Conservation (phyloP, 2,888 invertebrate species). For the Helleia helle region DNA sequence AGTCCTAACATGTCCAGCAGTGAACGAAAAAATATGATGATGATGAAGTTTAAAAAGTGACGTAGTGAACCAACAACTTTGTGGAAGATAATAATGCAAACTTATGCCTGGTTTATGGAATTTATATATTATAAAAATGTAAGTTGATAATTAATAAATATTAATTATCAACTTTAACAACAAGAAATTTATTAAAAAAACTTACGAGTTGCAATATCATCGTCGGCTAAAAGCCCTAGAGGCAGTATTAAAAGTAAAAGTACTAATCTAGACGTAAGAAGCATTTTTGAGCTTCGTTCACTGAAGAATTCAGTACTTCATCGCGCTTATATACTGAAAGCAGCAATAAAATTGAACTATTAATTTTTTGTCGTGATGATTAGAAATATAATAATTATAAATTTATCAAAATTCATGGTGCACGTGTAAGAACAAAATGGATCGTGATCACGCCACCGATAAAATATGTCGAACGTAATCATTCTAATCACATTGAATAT, state of each 20-base stretch:
- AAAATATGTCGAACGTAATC: neutral
- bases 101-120: no score
- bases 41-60: no score
- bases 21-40: no score
- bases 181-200: neutral
- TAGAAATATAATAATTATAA: slow-evolving; percentile 7
- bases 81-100: no score
- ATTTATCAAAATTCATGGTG: slow-evolving; percentile 8
- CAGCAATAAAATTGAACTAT: slow-evolving; percentile 12
- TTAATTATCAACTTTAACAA: no score
- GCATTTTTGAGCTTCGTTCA: slow-evolving; percentile 15
- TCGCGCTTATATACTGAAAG: slow-evolving; percentile 18
- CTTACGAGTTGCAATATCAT: neutral
- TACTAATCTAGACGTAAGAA: slow-evolving; percentile 15
- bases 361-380: slow-evolving; percentile 13
- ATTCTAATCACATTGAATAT: no score
- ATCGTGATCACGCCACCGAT: slow-evolving; percentile 3
- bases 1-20: no score
- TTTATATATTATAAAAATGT: no score
- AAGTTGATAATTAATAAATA: neutral
- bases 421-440: slow-evolving; percentile 10
- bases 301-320: slow-evolving; percentile 9
- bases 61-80: no score
- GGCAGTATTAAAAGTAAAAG: slow-evolving; percentile 16
- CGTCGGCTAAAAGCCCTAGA: slow-evolving; percentile 13